A percentile compares a stretch with the other conserved stretches of the same genome.
Conservation (phyloP, 2,113 vertebrate genomes). For the Mellivora capensis region DNA sequence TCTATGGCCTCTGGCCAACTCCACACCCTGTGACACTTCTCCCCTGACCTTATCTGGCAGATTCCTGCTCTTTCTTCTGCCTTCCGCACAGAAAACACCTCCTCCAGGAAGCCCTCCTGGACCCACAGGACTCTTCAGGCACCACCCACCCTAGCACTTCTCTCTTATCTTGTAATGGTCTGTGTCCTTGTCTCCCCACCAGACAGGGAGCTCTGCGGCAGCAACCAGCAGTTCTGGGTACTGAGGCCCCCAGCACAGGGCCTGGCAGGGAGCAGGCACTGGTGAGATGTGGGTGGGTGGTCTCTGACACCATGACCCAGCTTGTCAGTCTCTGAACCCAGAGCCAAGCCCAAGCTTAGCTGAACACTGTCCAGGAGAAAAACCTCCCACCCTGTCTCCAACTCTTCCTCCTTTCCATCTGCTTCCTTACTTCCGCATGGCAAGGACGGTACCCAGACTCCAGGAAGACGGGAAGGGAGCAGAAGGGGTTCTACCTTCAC, state of each 20-base stretch:
- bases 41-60: background rate
- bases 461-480: background rate
- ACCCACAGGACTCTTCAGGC: background rate
- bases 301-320: background rate
- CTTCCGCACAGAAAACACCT: background rate
- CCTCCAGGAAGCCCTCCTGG: constrained; percentile 40
- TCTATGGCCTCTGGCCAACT: background rate
- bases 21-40: background rate
- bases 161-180: background rate
- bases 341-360: background rate
- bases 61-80: background rate
- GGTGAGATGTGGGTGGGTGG: background rate
- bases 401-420: background rate
- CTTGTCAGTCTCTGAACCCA: background rate
- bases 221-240: background rate
- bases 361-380: background rate
- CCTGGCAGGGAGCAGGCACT: background rate
- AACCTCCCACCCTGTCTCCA: background rate
- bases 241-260: background rate
- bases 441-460: background rate
- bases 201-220: background rate
- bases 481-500: background rate
- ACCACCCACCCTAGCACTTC: background rate
- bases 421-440: background rate
- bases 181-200: background rate